Evolutionary conservation across 2,113 vertebrate genomes (phyloP).

Genomic region (Ammodramus savannarum): DNA sequence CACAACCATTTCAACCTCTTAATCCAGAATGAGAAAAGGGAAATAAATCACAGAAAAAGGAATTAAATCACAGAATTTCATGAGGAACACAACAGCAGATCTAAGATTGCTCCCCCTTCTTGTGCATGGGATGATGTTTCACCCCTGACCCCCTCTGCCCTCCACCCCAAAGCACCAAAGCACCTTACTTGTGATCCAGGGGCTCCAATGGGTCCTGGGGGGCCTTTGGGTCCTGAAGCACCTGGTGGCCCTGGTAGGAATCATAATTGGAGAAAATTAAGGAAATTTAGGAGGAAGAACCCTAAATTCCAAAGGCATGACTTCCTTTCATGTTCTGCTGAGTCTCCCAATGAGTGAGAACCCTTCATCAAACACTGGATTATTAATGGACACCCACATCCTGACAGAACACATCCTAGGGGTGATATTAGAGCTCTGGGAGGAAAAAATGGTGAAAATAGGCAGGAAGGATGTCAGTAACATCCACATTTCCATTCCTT

Average conservation of each 20-base stretch:
- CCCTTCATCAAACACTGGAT: background rate
- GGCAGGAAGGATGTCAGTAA: background rate
- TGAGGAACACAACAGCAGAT: background rate
- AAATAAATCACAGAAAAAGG: background rate
- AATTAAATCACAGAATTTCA: background rate
- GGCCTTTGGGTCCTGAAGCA: conserved; percentile 79
- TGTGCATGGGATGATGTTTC: background rate
- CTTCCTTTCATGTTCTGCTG: background rate
- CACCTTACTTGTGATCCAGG: conserved; percentile 83
- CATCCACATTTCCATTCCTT: background rate
- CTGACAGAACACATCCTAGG: background rate
- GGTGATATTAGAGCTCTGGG: background rate
- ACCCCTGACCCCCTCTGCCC: background rate
- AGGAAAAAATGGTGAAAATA: background rate
- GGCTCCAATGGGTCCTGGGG: conserved; percentile 76
- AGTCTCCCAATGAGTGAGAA: background rate
- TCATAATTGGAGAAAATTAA: background rate
- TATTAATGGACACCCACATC: background rate
- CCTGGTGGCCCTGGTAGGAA: conserved; percentile 75
- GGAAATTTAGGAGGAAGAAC: background rate
- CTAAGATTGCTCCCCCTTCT: background rate
- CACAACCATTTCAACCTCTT: background rate
- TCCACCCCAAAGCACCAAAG: background rate
- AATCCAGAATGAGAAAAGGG: background rate
- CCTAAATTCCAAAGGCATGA: background rate